Evolutionary conservation across 2,113 vertebrate species (phyloP).

Genomic region (Zingel zingel): DNA sequence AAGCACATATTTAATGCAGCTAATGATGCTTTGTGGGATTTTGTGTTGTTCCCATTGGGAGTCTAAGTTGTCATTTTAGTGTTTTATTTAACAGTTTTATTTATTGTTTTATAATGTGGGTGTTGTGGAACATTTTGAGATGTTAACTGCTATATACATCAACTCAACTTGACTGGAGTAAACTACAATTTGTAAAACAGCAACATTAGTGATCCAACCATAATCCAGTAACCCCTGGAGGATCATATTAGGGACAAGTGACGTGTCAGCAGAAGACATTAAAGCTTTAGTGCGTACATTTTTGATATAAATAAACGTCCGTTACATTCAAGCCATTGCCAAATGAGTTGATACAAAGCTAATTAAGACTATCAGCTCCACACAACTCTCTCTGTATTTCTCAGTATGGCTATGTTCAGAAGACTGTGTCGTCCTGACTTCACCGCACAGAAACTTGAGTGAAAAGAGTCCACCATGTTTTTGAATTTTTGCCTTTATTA

Average conservation of each 20-base stretch:
- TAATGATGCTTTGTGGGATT: slow-evolving; percentile 10
- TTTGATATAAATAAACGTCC: no score
- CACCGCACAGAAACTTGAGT: no score
- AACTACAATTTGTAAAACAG: slow-evolving; percentile 19
- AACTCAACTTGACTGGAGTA: not conserved
- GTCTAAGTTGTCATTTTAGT: not conserved
- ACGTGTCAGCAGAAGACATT: not conserved
- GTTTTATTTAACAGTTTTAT: not conserved
- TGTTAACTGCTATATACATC: not conserved
- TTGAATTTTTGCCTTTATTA: no score
- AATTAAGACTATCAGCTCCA: no score
- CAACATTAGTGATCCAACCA: not conserved
- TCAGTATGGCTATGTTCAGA: no score
- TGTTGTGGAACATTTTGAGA: not conserved
- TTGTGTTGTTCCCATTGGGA: slow-evolving; percentile 6
- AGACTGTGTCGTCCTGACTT: no score
- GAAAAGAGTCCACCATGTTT: no score
- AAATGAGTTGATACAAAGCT: no score
- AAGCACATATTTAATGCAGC: slow-evolving; percentile 39
- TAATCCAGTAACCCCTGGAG: not conserved
- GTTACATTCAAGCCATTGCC: no score
- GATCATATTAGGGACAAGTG: not conserved
- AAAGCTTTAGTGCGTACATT: no score
- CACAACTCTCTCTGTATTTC: no score
- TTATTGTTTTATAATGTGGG: slow-evolving; percentile 12